Base-by-base conservation (phyloP, 1,140 invertebrate genomes). In the Trichomalopsis sarcophagae region DNA sequence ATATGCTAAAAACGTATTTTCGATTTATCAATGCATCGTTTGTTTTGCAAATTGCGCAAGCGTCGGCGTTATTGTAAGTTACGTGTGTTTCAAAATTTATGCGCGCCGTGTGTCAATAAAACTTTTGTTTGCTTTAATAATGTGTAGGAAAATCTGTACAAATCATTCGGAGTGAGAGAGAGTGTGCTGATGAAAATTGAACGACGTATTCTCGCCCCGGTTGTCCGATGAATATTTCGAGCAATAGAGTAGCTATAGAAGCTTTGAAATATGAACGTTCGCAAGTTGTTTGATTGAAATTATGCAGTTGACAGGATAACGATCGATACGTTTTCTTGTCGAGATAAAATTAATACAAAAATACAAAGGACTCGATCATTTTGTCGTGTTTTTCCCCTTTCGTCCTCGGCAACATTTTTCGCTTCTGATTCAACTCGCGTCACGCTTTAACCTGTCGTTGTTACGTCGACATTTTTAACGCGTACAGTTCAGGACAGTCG, bases 21-120 rank as follows among this genome's bases (percentile, higher is more conserved):
- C 71, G 69, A 74, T 76, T 62, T 76, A 83, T 77, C 81, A 47
- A 68, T 76, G 68, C 14, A 77, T 83, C 47, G 62, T 76, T 77
- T 77, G 81, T 82, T 75, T 82, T 82, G 69, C 81, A 82, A 82
- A 82, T 81, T 81, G n/a, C 13, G 78, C 36, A 81, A 71, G 71
- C 73, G 27, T 55, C 68, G 17, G n/a, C 13, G 80, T 55, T 73
- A 81, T 30, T 73, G 44, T 81, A 62, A 62, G 55, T 62, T 62
- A 62, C 55, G 55, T 23, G 76, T 23, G 5, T 47, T 30, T 77
- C 27, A 27, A 77, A 77, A 55, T 77, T 47, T 55, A 77, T 77
- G 47, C 44, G 47, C n/a, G 27, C 36, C 44, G 36, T 36, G 33
- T 36, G 33, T 47, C 44, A 77, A 77, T 77, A 77, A 77, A 77